phyloP scores from a whole-genome alignment of 2,113 vertebrate genomes.

The Athene noctua region DNA sequence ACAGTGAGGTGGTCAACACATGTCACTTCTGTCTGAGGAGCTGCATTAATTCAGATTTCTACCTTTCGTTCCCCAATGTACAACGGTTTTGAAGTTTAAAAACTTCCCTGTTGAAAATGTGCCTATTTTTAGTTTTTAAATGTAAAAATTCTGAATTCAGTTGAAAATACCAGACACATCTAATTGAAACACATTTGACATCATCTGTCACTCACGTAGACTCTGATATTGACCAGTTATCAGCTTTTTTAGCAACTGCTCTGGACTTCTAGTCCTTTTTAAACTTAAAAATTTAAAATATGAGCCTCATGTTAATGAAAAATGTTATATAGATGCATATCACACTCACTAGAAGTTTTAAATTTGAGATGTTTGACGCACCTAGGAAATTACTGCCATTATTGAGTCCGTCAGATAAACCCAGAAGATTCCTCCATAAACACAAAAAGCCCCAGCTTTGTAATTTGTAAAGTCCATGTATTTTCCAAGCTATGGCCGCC shows the following conservation, averaged over 20 bases:
- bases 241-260: background rate
- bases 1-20: background rate
- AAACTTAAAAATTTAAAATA: background rate
- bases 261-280: background rate
- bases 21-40: background rate
- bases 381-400: background rate
- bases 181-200: background rate
- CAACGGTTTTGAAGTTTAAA: background rate
- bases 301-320: background rate
- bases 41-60: background rate
- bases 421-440: background rate
- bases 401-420: background rate
- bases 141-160: background rate
- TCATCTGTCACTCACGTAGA: accelerated
- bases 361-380: background rate
- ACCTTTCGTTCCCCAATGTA: background rate
- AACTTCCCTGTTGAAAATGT: background rate
- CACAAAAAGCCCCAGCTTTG: background rate
- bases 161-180: background rate
- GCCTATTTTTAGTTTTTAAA: background rate
- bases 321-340: background rate
- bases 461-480: background rate
- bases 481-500: background rate
- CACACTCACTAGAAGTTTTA: background rate
- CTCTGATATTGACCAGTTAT: background rate